Conservation (phyloP, 2,113 vertebrate genomes). For the Sterna hirundo region DNA sequence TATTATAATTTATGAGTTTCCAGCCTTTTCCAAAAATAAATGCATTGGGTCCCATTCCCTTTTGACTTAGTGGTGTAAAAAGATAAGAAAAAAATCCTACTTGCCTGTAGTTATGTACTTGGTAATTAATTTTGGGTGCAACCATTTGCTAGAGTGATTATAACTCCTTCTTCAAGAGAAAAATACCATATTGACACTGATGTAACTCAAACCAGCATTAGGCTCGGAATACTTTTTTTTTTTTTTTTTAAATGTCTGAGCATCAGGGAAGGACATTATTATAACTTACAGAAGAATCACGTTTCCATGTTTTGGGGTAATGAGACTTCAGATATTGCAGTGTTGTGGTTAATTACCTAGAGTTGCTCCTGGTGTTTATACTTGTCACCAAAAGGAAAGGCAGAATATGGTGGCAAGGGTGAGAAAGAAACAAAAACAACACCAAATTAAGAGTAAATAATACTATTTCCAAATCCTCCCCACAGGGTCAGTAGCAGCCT, state of each 20-base stretch:
- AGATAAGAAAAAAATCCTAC: accelerated
- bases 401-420: not conserved
- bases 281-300: not conserved
- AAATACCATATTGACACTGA: not conserved
- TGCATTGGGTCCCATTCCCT: accelerated
- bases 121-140: not conserved
- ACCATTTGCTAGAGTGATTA: not conserved
- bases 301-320: not conserved
- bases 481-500: not conserved
- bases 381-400: not conserved
- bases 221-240: not conserved
- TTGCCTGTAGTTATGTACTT: not conserved
- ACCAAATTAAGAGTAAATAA: not conserved
- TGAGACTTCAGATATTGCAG: not conserved
- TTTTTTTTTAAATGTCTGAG: not conserved
- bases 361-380: not conserved
- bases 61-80: not conserved
- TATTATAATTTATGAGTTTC: not conserved
- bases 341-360: not conserved
- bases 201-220: not conserved
- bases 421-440: not conserved
- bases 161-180: not conserved
- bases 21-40: not conserved
- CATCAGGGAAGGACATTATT: not conserved
- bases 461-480: not conserved